Evolutionary conservation across 2,888 invertebrate genomes (phyloP), one percentile per base, ranked within the genome.

Genomic region (Glaucopsyche alexis): DNA sequence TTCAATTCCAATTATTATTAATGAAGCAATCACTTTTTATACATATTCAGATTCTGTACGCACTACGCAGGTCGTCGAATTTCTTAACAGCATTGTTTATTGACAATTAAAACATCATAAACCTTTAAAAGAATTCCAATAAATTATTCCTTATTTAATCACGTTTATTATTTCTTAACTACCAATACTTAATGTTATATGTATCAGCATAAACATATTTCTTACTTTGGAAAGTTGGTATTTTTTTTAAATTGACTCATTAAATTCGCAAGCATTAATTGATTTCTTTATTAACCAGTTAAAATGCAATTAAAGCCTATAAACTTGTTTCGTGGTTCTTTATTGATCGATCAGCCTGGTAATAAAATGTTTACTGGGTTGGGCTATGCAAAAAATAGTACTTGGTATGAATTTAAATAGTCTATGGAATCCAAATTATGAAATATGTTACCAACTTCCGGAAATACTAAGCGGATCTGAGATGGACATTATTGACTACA

Each of bases 251-350:
- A 69, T 69, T 69, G 29, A 49, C 69, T 69, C 47, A 49, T 69
- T 49, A 8, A 67, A 29, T 49, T 29, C 29, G 49, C 11, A 69
- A 29, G 49, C 49, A 69, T 49, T 38, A 49, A 69, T 69, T 69
- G 49, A 69, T 69, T 69, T 69, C 69, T 69, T 69, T 69, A 69
- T 69, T 69, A 69, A 69, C 69, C 47, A 49, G 69, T 69, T 69
- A 69, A 69, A 69, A 69, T 69, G 47, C 47, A 47, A 49, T 69
- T 69, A 49, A 69, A 49, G 14, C 29, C 2, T 45, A 13, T 14
- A 19, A 47, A 69, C 49, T 7, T 7, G 67, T 45, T 67, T 1
- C 14, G 13, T 19, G 49, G 69, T 47, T 38, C 29, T 38, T 60
- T 13, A 47, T 49, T 49, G 45, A 69, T 13, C 14, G 45, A 55